These are phyloP conservation scores for Aphrophora alni DNA, from an alignment of 2,888 invertebrate genomes.

Conservation along the genomic window DNA sequence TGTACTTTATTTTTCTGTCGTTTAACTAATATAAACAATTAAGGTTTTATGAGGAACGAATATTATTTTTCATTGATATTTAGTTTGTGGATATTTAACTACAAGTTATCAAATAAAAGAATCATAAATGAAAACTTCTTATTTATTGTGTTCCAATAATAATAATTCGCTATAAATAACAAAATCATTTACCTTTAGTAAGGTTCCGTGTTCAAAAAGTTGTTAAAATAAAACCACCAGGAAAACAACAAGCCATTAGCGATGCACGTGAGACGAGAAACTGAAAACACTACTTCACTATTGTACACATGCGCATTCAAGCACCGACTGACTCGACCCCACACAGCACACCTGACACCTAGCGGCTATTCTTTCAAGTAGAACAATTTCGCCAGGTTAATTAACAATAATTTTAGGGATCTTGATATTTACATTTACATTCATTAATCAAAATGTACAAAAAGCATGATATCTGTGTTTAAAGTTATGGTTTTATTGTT, in stretches of 20 bases:
- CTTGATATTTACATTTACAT: constrained; percentile 2
- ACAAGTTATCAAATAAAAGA: no score
- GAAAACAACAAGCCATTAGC: constrained; percentile 2
- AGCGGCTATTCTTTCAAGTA: constrained; percentile 4
- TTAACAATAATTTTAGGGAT: constrained; percentile 4
- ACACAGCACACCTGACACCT: not conserved
- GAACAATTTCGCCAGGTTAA: not conserved
- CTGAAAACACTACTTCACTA: not conserved
- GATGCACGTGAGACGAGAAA: not conserved
- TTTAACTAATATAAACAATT: no score
- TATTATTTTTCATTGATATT: no score
- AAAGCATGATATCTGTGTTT: not conserved
- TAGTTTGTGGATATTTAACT: no score
- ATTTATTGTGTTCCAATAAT: no score
- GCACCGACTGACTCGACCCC: not conserved
- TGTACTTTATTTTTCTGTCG: no score
- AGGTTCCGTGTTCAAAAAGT: not conserved
- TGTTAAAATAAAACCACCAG: not conserved
- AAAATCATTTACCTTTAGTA: not conserved
- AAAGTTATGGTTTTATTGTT: not conserved
- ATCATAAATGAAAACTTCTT: no score
- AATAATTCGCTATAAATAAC: no score
- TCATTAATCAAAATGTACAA: not conserved
- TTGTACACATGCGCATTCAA: not conserved
- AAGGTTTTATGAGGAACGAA: no score